phyloP scores from a whole-genome alignment of 2,888 invertebrate genomes.

The Uloborus plumipes region DNA sequence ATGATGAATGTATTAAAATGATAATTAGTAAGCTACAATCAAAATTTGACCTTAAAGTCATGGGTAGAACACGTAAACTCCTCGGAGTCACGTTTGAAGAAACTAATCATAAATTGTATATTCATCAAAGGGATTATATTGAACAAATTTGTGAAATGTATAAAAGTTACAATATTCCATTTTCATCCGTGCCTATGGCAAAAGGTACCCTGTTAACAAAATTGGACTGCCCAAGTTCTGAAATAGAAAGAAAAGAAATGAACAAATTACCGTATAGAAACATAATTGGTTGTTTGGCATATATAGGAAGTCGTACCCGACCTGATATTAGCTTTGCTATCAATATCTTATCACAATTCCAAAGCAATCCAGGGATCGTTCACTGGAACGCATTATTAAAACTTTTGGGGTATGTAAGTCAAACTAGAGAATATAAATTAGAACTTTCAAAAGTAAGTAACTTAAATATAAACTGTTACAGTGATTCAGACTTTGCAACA shows the following conservation, averaged over 20 bases:
- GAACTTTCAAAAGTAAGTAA: neutral
- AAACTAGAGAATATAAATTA: neutral
- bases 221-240: neutral
- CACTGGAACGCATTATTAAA: slow-evolving; percentile 21
- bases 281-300: neutral
- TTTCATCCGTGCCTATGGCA: neutral
- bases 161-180: neutral
- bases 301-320: neutral
- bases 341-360: slow-evolving; percentile 21
- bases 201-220: neutral
- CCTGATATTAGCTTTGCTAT: slow-evolving; percentile 9
- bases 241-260: slow-evolving; percentile 7
- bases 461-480: neutral
- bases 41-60: no score
- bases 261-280: slow-evolving; percentile 1
- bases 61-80: no score
- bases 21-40: no score
- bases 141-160: neutral
- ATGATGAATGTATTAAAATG: no score
- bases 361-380: slow-evolving; percentile 8
- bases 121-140: neutral
- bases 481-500: slow-evolving; percentile 21
- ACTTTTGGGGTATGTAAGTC: slow-evolving; percentile 4
- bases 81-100: no score
- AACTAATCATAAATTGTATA: no score